These are phyloP conservation scores for Plectrocnemia conspersa DNA, from an alignment of 1,140 invertebrate genomes.

Conservation along the genomic window DNA sequence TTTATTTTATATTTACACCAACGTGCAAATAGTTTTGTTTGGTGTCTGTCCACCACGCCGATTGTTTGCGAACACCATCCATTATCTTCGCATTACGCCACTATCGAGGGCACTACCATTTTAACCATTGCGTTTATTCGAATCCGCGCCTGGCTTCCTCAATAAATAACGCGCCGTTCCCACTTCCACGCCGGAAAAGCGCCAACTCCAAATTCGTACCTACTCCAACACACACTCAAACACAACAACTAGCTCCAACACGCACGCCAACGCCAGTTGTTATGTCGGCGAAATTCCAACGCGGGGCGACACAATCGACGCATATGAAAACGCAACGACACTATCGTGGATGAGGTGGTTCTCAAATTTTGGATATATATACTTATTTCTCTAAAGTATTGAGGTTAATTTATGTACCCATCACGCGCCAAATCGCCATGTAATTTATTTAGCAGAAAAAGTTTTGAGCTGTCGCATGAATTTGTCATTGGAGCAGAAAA, in stretches of 20 bases:
- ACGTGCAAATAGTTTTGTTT: too few relatives aligned
- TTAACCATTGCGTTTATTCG: slow-evolving; percentile 30
- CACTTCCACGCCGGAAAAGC: too few relatives aligned
- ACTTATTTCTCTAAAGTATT: background rate
- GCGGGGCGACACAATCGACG: background rate
- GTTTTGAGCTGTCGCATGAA: too few relatives aligned
- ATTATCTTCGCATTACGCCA: slow-evolving; percentile 18
- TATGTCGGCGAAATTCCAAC: background rate
- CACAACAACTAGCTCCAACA: too few relatives aligned
- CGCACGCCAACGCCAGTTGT: background rate
- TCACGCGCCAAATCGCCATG: background rate
- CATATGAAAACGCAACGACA: background rate
- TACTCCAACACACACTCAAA: slow-evolving; percentile 12
- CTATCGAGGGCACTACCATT: slow-evolving; percentile 19
- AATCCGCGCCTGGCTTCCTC: slow-evolving; percentile 30
- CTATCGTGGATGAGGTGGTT: too few relatives aligned
- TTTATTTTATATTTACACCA: too few relatives aligned
- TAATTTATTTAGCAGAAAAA: too few relatives aligned
- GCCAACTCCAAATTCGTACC: slow-evolving; percentile 19
- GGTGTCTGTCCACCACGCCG: too few relatives aligned
- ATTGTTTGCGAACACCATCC: too few relatives aligned
- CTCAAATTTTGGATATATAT: background rate
- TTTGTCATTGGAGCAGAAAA: too few relatives aligned
- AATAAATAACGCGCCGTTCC: slow-evolving; percentile 34
- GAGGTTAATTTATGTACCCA: background rate